phyloP scores from a whole-genome alignment of 2,888 invertebrate species.

The Dolichopus griseipennis region DNA sequence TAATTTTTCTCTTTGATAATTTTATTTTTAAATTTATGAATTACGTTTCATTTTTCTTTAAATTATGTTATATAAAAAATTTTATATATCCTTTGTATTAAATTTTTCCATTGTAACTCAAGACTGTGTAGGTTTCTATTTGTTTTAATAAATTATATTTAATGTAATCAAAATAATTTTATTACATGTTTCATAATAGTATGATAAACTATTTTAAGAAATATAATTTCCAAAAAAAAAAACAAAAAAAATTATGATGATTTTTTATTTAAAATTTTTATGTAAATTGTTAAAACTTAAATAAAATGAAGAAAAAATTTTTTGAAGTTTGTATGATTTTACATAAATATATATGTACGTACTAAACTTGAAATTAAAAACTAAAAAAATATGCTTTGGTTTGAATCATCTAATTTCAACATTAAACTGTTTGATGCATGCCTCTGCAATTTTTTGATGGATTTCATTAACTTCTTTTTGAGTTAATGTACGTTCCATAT shows the following conservation, averaged over 20 bases:
- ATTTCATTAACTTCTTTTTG: slow-evolving; percentile 78
- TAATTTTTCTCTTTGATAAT: too few species aligned
- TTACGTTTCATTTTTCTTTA: too few species aligned
- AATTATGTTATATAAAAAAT: neutral
- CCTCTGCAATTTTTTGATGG: slow-evolving; percentile 65
- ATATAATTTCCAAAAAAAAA: neutral
- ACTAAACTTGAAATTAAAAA: neutral
- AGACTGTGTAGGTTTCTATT: slow-evolving; percentile 4
- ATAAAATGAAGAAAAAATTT: neutral
- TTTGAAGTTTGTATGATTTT: neutral
- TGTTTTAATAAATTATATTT: neutral
- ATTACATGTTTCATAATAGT: too few species aligned
- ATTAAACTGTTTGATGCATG: slow-evolving; percentile 42
- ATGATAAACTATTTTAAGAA: neutral
- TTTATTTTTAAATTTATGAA: too few species aligned
- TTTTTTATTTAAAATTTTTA: neutral
- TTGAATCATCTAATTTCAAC: slow-evolving; percentile 37
- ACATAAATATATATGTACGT: neutral
- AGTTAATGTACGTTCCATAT: slow-evolving; percentile 78
- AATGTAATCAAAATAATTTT: too few species aligned
- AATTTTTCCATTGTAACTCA: neutral
- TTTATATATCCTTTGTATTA: too few species aligned
- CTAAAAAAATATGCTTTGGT: neutral
- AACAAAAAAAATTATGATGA: neutral
- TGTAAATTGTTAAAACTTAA: neutral